Conservation (phyloP, 2,797 vertebrate species). For the Buphagus erythrorhynchus region DNA sequence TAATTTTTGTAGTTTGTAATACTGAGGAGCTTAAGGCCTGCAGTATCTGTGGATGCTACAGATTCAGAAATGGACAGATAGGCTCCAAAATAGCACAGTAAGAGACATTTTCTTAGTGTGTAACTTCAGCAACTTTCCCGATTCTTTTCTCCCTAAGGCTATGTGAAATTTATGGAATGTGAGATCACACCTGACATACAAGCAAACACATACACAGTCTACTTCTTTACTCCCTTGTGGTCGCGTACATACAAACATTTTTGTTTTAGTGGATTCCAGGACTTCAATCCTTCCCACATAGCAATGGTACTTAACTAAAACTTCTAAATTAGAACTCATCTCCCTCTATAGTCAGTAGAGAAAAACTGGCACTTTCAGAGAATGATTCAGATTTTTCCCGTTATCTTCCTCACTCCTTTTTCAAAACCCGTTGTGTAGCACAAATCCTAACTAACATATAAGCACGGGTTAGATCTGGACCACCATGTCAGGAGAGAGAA, state of each 20-base stretch:
- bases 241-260: not conserved
- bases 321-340: not conserved
- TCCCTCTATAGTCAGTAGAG: not conserved
- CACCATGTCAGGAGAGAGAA: not conserved
- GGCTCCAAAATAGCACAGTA: not conserved
- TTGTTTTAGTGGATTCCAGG: not conserved
- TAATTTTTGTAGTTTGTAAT: not conserved
- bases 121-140: not conserved
- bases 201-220: not conserved
- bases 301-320: not conserved
- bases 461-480: not conserved
- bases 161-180: not conserved
- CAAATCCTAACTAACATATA: not conserved
- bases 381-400: not conserved
- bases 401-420: not conserved
- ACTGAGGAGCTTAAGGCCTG: not conserved
- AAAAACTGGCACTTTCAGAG: not conserved
- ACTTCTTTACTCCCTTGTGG: not conserved
- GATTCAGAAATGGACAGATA: not conserved
- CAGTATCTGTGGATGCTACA: not conserved
- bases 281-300: not conserved
- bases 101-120: not conserved
- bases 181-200: not conserved
- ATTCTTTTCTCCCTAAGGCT: not conserved
- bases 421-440: not conserved